Evolutionary conservation across 2,888 invertebrate species (phyloP).

Genomic region (Sisyra terminalis): DNA sequence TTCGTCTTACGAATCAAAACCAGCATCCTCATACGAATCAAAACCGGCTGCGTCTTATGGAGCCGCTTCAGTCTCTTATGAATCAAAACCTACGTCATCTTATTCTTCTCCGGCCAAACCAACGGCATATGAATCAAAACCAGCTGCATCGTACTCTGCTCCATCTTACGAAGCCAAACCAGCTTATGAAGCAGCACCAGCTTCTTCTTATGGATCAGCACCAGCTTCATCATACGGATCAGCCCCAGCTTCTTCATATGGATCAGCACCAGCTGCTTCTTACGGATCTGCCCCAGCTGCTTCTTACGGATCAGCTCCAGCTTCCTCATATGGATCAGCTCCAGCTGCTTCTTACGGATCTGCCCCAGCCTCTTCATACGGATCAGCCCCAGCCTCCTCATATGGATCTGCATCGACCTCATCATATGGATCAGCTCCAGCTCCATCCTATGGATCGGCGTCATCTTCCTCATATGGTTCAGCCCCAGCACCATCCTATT

Average conservation of each 20-base stretch:
- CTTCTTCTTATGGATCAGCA: constrained; percentile 1
- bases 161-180: not conserved
- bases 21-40: constrained; percentile 1
- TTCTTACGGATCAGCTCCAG: not conserved
- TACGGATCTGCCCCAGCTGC: not conserved
- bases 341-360: not conserved
- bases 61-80: too few species aligned
- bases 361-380: not conserved
- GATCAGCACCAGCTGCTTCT: not conserved
- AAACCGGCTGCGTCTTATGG: too few species aligned
- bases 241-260: not conserved
- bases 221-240: not conserved
- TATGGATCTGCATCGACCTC: not conserved
- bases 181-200: not conserved
- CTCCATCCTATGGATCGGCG: too few species aligned
- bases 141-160: not conserved
- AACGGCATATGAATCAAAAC: not conserved
- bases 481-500: not conserved
- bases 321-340: not conserved
- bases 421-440: not conserved
- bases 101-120: not conserved
- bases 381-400: not conserved
- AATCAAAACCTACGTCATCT: not conserved
- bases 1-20: too few species aligned
- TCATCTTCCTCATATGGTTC: not conserved